phyloP scores from a whole-genome alignment of 2,888 invertebrate species.

The Ganaspis brasiliensis region DNA sequence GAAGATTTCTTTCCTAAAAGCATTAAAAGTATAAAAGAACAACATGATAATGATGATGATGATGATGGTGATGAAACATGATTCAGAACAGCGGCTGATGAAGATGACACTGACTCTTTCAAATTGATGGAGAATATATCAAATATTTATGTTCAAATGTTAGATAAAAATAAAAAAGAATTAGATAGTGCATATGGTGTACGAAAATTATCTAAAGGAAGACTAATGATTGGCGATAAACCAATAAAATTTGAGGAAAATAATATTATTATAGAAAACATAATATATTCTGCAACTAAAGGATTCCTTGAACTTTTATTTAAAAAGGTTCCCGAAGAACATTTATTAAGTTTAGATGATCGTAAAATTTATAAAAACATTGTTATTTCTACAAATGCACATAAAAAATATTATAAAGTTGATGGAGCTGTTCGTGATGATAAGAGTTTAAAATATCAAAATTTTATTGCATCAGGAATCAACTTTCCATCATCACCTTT shows the following conservation, averaged over 20 bases:
- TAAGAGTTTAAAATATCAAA: constrained; percentile 42
- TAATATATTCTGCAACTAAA: background rate
- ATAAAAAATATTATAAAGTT: constrained; percentile 45
- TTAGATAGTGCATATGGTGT: background rate
- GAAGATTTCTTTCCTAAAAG: too few species aligned
- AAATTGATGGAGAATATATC: background rate
- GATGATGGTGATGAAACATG: background rate
- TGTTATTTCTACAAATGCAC: constrained; percentile 47
- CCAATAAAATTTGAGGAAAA: background rate
- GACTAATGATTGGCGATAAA: background rate
- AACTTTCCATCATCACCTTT: too few species aligned
- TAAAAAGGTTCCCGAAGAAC: background rate
- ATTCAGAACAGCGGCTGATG: background rate
- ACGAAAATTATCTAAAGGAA: background rate
- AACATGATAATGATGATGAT: background rate
- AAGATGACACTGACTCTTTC: background rate
- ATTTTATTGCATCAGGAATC: constrained; percentile 18
- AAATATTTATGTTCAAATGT: background rate
- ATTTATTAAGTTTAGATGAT: background rate
- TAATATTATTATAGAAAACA: background rate
- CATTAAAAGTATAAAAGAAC: too few species aligned
- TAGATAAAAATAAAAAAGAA: background rate
- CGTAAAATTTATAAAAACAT: constrained; percentile 46
- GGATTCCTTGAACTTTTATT: background rate
- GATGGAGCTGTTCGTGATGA: constrained; percentile 31